Percentiles rank a stretch among this genome's conserved stretches.
These are phyloP conservation scores for Xanthia icteritia DNA, from an alignment of 2,888 invertebrate species.

Conservation along the genomic window DNA sequence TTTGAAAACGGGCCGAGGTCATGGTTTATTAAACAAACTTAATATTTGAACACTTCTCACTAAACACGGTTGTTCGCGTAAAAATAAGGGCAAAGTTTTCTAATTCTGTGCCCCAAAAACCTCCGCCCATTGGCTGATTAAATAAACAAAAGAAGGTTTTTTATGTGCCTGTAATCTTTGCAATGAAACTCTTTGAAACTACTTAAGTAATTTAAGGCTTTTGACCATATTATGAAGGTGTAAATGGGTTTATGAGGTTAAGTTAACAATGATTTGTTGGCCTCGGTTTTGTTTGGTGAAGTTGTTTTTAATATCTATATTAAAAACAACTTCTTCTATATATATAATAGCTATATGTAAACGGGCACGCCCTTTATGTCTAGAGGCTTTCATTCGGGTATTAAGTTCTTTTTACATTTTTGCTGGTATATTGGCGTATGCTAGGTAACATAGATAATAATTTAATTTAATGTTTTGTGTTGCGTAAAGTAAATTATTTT, in stretches of 20 bases:
- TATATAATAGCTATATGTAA: too few species aligned
- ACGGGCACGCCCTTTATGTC: too few species aligned
- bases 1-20: slow-evolving; percentile 62
- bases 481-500: too few species aligned
- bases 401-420: too few species aligned
- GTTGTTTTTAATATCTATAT: background rate
- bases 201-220: slow-evolving; percentile 52
- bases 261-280: slow-evolving; percentile 10
- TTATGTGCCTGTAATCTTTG: slow-evolving; percentile 50
- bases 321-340: too few species aligned
- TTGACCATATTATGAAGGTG: slow-evolving; percentile 37
- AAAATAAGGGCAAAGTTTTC: slow-evolving; percentile 76
- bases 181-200: slow-evolving; percentile 55
- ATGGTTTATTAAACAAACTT: slow-evolving; percentile 75
- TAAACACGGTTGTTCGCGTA: slow-evolving; percentile 58
- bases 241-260: slow-evolving; percentile 32
- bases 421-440: too few species aligned
- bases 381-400: too few species aligned
- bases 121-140: slow-evolving; percentile 66
- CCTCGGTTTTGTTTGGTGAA: background rate
- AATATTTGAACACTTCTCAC: slow-evolving; percentile 80
- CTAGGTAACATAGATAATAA: too few species aligned
- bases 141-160: slow-evolving; percentile 63
- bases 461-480: too few species aligned
- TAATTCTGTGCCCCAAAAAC: slow-evolving; percentile 74